A percentile compares a stretch with the other conserved stretches of the same genome.
phyloP scores from a whole-genome alignment of 2,888 invertebrate genomes.

The Bembecia ichneumoniformis region DNA sequence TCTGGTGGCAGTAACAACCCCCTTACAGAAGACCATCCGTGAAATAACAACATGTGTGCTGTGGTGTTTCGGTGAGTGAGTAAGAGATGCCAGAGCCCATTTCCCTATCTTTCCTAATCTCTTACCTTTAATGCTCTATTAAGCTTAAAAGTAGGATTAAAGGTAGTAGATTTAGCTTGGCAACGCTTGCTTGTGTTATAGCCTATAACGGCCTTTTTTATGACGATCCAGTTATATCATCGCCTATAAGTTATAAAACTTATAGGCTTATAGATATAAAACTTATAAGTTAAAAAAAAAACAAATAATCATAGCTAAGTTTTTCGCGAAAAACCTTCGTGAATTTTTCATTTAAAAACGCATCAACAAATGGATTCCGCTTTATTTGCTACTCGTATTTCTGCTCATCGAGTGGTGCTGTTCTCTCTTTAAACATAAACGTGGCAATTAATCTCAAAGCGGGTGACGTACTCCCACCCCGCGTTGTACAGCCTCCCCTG shows the following conservation, averaged over 20 bases:
- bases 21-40: no score
- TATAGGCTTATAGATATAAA: no score
- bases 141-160: no score
- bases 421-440: constrained; percentile 45
- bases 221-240: no score
- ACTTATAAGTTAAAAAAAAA: no score
- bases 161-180: no score
- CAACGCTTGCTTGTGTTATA: neutral
- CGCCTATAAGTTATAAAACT: no score
- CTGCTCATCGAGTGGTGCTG: constrained; percentile 36
- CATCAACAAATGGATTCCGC: constrained; percentile 8
- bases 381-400: constrained; percentile 35
- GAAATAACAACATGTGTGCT: no score
- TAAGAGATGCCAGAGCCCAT: no score
- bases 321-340: constrained; percentile 4
- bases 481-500: constrained; percentile 15
- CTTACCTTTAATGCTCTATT: no score
- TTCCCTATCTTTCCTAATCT: neutral
- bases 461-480: constrained; percentile 47
- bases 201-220: neutral
- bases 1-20: neutral
- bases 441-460: constrained; percentile 63
- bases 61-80: no score
- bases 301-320: neutral
- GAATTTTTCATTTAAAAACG: neutral